Evolutionary conservation across 2,888 invertebrate species (phyloP), one percentile per base, ranked within the genome.

Genomic region (Hoplodrina ambigua): DNA sequence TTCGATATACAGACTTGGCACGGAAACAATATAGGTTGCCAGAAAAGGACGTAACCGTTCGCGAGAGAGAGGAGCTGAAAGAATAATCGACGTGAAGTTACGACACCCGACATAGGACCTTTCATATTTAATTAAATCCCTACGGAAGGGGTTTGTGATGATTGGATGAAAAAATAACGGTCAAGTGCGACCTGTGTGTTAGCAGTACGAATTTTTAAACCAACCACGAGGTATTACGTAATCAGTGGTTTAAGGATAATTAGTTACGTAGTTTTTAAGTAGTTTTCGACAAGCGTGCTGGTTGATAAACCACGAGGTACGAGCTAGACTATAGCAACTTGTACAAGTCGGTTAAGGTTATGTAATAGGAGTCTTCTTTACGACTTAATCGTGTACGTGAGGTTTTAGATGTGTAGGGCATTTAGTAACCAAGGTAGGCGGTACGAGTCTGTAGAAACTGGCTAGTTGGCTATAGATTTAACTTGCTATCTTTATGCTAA

Each of bases 1-100:
- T 88, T 93, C 93, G 87, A 93, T 93, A 92, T 90, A 88, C 87
- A 90, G 89, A 90, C 90, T 93, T 93, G 93, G 93, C 93, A 92
- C 92, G 92, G 90, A 88, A 90, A 91, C 92, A 90, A 92, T 92
- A 90, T 91, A 88, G 91, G 90, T 88, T 92, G 93, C 92, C 93
- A 93, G 93, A 93, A 92, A 91, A 92, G 91, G 92, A 93, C 89
- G 90, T 89, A 88, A 88, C 88, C 86, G 87, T 88, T 86, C 86
- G 88, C 82, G 91, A 89, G 89, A 89, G 90, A 89, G 91, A 91
- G 87, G 87, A 88, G 86, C 86, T 81, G 86, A 90, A 90, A 91
- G 87, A 90, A 90, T 87, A 90, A 88, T 89, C 88, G 86, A 86
- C 89, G 77, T 85, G 84, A 85, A 88, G 88, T 91, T 90, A 87